phyloP scores from a whole-genome alignment of 2,797 vertebrate genomes.

The Cheirogaleus major region DNA sequence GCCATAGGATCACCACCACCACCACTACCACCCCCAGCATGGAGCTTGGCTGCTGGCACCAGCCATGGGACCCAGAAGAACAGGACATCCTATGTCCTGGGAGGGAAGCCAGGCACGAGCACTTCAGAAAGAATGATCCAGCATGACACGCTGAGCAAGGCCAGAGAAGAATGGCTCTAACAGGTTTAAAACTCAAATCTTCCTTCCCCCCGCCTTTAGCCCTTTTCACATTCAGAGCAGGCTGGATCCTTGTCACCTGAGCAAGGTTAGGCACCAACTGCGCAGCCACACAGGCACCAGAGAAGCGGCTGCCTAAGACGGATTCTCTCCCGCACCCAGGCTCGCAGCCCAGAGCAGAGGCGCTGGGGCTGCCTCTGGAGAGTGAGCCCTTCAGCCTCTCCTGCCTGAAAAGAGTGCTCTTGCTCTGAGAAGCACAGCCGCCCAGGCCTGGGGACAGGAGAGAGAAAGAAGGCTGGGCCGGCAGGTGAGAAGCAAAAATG shows the following conservation, averaged over 20 bases:
- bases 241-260: background rate
- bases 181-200: background rate
- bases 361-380: background rate
- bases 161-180: background rate
- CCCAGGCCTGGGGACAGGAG: background rate
- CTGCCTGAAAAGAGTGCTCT: background rate
- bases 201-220: background rate
- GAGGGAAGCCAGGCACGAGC: background rate
- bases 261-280: background rate
- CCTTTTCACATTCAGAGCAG: background rate
- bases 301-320: no score
- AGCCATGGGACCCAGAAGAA: background rate
- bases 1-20: background rate
- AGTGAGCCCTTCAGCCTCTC: background rate
- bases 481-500: background rate
- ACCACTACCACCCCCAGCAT: background rate
- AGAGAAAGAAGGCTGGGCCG: background rate
- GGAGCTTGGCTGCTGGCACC: background rate
- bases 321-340: background rate
- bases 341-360: background rate
- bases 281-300: background rate
- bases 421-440: background rate
- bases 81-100: background rate
- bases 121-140: conserved; percentile 2
- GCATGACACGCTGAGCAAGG: background rate